Base-by-base conservation (phyloP, 2,113 vertebrate species). In the Hippocampus abdominalis region DNA sequence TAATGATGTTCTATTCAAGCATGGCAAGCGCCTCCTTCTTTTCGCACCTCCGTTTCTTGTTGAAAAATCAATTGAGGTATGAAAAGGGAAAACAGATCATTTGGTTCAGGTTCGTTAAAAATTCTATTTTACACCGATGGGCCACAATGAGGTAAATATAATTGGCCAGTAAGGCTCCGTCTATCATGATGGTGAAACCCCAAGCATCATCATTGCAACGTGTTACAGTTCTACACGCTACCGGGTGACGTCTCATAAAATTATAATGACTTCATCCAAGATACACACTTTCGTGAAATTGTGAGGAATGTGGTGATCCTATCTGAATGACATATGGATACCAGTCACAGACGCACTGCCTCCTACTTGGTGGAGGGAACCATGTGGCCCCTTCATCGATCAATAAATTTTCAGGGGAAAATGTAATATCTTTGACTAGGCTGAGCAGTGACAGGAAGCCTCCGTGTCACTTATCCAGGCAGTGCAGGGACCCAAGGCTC, bases 401-500 rank as follows among this genome's bases (percentile, higher is more conserved):
- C 57, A 32, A 20, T 60, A 3, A 32, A 73, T 75, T 78, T 66
- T 49, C 54, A 68, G 20, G 25, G 25, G 0, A 15, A 66, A 61
- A 72, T 20, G 21, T 7, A 60, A 56, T 63, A 40, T 23, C 29
- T 69, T 27, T 62, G 66, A 59, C 53, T 64, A 72, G 16, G 62
- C 23, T 23, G 21, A 56, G 73, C 69, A 75, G 40, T 69, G 59
- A 68, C 13, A 25, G 25, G 54, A 57, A 57, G 23, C 54, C 54
- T 42, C 39, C 62, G 7, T 83, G 83, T 81, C 79, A 88, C 82
- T 84, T 77, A 79, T 82, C 84, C 81, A 80, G 75, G 86, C 77
- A 88, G 78, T 75, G 79, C 81, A 80, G 86, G 84, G 87, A 83
- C 88, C 77, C 78, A 64, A 73, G 79, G 82, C 78, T 86, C 84